Evolutionary conservation across 1,140 invertebrate species (phyloP).

Genomic region (Drosophila pseudoananassae): DNA sequence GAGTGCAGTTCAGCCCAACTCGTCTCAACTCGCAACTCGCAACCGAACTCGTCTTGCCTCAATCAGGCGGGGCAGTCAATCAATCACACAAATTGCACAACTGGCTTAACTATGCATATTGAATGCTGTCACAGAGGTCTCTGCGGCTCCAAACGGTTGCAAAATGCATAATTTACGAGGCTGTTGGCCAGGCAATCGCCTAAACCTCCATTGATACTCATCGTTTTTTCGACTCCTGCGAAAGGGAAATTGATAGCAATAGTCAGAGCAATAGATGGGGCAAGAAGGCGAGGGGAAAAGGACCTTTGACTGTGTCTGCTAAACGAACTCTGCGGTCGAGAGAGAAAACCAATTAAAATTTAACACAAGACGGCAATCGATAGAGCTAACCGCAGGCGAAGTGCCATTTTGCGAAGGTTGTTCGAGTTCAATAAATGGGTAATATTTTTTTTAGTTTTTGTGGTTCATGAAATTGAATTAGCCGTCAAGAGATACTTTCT

Average conservation of each 20-base stretch:
- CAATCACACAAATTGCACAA: constrained; percentile 73
- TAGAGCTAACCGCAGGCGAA: constrained; percentile 45
- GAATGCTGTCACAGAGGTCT: constrained; percentile 62
- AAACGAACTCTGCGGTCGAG: constrained; percentile 45
- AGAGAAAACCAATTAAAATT: constrained; percentile 71
- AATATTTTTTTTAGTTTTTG: constrained; percentile 2
- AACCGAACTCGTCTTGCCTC: constrained; percentile 17
- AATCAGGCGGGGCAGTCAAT: constrained; percentile 72
- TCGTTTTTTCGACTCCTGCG: constrained; percentile 7
- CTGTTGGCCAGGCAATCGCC: constrained; percentile 54
- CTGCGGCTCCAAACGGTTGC: constrained; percentile 18
- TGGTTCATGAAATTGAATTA: neutral
- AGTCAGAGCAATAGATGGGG: too few relatives aligned
- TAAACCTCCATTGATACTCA: constrained; percentile 33
- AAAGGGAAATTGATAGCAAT: constrained; percentile 9
- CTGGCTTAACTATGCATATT: constrained; percentile 76
- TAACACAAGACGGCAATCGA: constrained; percentile 52
- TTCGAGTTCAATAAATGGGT: constrained; percentile 3
- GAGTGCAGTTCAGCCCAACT: constrained; percentile 11
- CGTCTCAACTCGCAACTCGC: constrained; percentile 3
- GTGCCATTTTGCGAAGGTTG: neutral
- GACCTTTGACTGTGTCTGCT: constrained; percentile 26
- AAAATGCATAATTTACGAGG: constrained; percentile 68
- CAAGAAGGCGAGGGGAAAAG: too few relatives aligned
- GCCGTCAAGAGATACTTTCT: neutral